A percentile compares a stretch with the other conserved stretches of the same genome.
Conservation (phyloP, 2,888 invertebrate genomes). For the Habrosyne pyritoides region DNA sequence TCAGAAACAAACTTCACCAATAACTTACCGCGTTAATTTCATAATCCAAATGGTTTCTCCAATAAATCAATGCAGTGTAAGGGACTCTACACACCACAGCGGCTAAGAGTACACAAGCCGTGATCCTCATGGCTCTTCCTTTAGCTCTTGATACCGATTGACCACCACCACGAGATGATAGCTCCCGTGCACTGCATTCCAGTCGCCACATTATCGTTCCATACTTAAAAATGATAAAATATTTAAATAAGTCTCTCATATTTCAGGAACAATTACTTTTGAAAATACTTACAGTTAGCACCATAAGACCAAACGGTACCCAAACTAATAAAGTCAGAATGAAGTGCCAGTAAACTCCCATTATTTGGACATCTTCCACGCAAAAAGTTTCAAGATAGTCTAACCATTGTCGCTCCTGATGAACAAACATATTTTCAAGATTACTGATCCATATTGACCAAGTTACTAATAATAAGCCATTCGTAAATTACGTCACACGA, state of each 20-base stretch:
- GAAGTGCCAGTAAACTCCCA: constrained; percentile 91
- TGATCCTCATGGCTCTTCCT: constrained; percentile 87
- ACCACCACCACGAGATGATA: constrained; percentile 85
- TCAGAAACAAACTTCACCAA: not conserved
- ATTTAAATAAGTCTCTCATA: constrained; percentile 33
- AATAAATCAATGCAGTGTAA: constrained; percentile 88
- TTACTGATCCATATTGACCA: no score
- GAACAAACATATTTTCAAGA: not conserved
- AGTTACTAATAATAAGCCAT: no score
- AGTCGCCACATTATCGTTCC: constrained; percentile 80
- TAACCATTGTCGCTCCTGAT: constrained; percentile 88
- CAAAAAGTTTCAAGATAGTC: constrained; percentile 91
- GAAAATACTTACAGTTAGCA: constrained; percentile 86
- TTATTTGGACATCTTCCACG: constrained; percentile 85
- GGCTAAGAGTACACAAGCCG: constrained; percentile 87
- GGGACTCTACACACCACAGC: constrained; percentile 89
- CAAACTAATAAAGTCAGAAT: constrained; percentile 90
- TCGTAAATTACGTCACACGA: no score
- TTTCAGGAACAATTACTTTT: not conserved
- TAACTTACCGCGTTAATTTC: constrained; percentile 74
- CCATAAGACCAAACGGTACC: constrained; percentile 89
- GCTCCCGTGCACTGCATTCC: constrained; percentile 85
- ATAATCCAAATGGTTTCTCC: constrained; percentile 79
- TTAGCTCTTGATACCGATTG: constrained; percentile 84
- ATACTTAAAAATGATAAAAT: constrained; percentile 45